Evolutionary conservation across 2,113 vertebrate species (phyloP).

Genomic region (Thamnophis sirtalis): DNA sequence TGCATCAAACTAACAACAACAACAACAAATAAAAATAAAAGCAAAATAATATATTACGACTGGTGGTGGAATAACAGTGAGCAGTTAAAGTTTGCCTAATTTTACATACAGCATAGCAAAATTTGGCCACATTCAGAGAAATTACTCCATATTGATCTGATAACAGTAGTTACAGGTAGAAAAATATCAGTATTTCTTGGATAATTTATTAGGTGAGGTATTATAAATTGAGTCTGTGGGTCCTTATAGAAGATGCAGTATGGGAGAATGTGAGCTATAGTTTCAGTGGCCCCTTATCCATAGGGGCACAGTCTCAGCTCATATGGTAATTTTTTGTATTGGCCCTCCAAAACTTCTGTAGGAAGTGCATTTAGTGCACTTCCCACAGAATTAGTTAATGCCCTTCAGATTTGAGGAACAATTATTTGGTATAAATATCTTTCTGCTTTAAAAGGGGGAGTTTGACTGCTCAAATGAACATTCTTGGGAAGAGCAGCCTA

Average conservation of each 20-base stretch:
- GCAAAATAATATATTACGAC: too few species aligned
- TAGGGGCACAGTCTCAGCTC: background rate
- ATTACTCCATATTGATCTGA: background rate
- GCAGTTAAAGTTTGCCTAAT: too few species aligned
- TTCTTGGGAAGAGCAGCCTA: background rate
- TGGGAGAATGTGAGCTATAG: background rate
- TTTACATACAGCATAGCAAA: too few species aligned
- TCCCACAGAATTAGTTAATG: background rate
- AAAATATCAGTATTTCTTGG: background rate
- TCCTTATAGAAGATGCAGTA: background rate
- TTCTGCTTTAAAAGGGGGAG: background rate
- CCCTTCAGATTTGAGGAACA: background rate
- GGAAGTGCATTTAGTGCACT: background rate
- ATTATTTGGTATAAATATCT: background rate
- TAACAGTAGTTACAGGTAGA: background rate
- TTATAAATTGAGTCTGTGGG: background rate
- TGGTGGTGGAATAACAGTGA: too few species aligned
- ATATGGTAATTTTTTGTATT: background rate
- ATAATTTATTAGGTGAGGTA: background rate
- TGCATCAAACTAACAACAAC: too few species aligned
- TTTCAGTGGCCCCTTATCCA: background rate
- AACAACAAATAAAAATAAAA: too few species aligned
- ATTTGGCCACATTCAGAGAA: too few species aligned
- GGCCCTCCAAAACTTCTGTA: background rate
- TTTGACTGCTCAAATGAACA: background rate